A percentile compares a stretch with the other conserved stretches of the same genome.
Conservation (phyloP, 1,140 invertebrate species). For the Diabrotica undecimpunctata region DNA sequence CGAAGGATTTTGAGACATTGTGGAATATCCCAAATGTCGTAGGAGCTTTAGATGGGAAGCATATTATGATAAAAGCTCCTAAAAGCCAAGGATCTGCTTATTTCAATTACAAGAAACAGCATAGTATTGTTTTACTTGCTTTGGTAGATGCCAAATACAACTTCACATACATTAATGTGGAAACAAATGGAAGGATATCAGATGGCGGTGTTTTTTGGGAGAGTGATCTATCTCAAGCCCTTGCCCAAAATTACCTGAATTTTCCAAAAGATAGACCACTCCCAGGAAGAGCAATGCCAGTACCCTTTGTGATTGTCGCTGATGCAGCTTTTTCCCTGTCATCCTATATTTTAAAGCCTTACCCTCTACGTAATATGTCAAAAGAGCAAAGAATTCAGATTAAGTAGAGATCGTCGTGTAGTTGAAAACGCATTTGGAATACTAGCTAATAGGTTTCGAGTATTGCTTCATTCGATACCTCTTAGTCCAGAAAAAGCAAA, state of each 20-base stretch:
- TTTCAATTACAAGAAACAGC: constrained; percentile 36
- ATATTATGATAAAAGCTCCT: constrained; percentile 32
- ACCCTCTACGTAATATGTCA: too few species aligned
- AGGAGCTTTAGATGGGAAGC: constrained; percentile 37
- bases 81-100: constrained; percentile 28
- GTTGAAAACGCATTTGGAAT: too few species aligned
- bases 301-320: constrained; percentile 41
- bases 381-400: too few species aligned
- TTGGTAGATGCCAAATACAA: constrained; percentile 24
- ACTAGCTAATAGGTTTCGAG: too few species aligned
- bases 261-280: constrained; percentile 31
- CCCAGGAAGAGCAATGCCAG: constrained; percentile 21
- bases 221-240: constrained; percentile 27
- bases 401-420: too few species aligned
- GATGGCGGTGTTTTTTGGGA: constrained; percentile 37
- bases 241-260: constrained; percentile 32
- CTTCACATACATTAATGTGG: constrained; percentile 45
- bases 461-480: too few species aligned
- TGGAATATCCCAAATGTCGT: neutral
- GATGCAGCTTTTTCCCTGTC: constrained; percentile 37
- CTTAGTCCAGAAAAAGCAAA: too few species aligned
- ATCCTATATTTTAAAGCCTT: too few species aligned
- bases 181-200: constrained; percentile 37
- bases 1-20: too few species aligned
- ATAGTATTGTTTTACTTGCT: constrained; percentile 32